These are phyloP conservation scores for Drosophila neonasuta DNA, from an alignment of 2,888 invertebrate species.

Conservation along the genomic window DNA sequence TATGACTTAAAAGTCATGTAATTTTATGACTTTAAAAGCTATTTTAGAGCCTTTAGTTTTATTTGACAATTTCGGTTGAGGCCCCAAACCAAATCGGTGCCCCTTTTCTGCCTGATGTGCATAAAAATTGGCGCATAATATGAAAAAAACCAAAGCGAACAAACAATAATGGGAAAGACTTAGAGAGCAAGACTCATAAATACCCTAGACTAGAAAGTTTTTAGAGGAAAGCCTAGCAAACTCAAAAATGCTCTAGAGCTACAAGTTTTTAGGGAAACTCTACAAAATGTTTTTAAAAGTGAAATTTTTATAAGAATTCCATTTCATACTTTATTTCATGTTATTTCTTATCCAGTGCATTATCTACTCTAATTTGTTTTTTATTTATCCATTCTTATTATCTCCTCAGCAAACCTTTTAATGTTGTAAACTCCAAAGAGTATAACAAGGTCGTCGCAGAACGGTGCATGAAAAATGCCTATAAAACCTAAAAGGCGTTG, in stretches of 20 bases:
- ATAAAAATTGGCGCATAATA: slow-evolving; percentile 72
- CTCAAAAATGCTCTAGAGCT: no score
- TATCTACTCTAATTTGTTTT: neutral
- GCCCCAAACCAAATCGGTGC: slow-evolving; percentile 32
- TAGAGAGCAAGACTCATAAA: neutral
- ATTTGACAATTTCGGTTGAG: slow-evolving; percentile 69
- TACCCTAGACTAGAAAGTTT: slow-evolving; percentile 27
- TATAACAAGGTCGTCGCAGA: slow-evolving; percentile 41
- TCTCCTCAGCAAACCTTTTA: no score
- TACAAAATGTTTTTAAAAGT: neutral
- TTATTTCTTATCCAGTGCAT: neutral
- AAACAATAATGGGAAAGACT: slow-evolving; percentile 14
- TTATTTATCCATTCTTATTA: no score
- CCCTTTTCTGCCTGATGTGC: slow-evolving; percentile 53
- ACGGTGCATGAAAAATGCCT: slow-evolving; percentile 52
- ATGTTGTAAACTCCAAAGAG: neutral
- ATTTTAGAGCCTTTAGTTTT: slow-evolving; percentile 77
- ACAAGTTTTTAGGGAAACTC: no score
- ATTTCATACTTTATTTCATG: no score
- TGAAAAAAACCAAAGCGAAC: slow-evolving; percentile 36
- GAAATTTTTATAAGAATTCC: neutral
- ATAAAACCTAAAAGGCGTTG: slow-evolving; percentile 69
- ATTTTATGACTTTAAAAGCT: slow-evolving; percentile 78
- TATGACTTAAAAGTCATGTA: slow-evolving; percentile 74
- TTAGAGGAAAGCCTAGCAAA: no score